These are phyloP conservation scores for Micoletzkya japonica DNA, from an alignment of 2,888 invertebrate genomes.

Conservation along the genomic window DNA sequence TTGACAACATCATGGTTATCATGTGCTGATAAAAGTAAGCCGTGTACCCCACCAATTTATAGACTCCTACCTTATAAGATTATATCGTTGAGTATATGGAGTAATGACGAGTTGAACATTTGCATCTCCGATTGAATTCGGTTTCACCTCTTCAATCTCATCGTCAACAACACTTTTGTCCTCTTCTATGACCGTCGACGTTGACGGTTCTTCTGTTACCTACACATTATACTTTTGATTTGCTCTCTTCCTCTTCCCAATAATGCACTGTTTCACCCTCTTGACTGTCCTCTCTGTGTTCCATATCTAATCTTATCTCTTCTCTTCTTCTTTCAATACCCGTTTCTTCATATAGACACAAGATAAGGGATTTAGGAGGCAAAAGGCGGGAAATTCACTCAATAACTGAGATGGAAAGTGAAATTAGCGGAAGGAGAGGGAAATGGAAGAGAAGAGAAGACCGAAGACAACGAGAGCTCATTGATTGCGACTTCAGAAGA, in stretches of 20 bases:
- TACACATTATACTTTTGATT: background rate
- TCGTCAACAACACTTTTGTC: slow-evolving; percentile 23
- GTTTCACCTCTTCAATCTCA: background rate
- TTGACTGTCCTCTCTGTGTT: background rate
- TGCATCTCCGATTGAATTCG: background rate
- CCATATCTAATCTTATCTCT: background rate
- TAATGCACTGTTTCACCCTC: background rate
- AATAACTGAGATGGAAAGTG: too few relatives aligned
- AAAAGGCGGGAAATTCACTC: background rate
- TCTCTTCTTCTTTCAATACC: background rate
- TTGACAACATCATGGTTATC: too few relatives aligned
- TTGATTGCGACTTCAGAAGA: too few relatives aligned
- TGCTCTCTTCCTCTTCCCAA: background rate
- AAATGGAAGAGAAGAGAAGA: too few relatives aligned
- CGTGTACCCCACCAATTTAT: background rate
- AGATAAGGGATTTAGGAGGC: background rate
- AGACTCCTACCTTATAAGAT: slow-evolving; percentile 3
- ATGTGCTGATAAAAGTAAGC: too few relatives aligned
- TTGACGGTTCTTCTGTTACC: background rate
- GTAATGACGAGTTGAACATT: slow-evolving; percentile 14
- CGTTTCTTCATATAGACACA: background rate
- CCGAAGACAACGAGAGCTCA: too few relatives aligned
- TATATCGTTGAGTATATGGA: slow-evolving; percentile 10
- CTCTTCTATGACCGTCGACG: slow-evolving; percentile 11
- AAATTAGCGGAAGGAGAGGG: too few relatives aligned